phyloP scores from a whole-genome alignment of 1,140 invertebrate genomes.

The Solenopsis invicta region DNA sequence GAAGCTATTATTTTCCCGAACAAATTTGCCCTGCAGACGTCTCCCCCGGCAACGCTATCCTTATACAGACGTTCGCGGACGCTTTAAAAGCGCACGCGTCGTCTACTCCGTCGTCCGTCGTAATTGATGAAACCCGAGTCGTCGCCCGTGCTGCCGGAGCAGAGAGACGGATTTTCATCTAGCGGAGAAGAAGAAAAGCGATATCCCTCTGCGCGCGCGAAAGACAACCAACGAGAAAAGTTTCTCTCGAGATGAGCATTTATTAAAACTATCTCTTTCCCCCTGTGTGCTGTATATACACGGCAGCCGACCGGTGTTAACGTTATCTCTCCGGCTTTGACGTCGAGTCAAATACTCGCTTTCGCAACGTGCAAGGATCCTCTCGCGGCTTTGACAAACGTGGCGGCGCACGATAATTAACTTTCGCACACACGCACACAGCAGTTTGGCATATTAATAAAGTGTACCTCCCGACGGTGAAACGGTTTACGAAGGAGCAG shows the following conservation, averaged over 20 bases:
- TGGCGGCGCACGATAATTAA: constrained; percentile 23
- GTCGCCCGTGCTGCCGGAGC: constrained; percentile 1
- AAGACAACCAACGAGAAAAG: constrained; percentile 53
- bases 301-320: constrained; percentile 1
- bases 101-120: constrained; percentile 19
- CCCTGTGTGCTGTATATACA: neutral
- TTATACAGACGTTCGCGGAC: neutral
- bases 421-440: neutral
- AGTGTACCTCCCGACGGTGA: neutral
- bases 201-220: constrained; percentile 35
- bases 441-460: neutral
- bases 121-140: constrained; percentile 63
- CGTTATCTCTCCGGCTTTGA: constrained; percentile 16
- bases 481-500: no score
- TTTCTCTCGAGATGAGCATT: constrained; percentile 55
- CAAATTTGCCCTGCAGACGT: neutral
- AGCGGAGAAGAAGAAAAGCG: constrained; percentile 46
- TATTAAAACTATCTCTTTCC: constrained; percentile 45
- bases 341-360: constrained; percentile 20
- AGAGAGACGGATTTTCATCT: constrained; percentile 60
- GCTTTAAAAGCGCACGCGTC: constrained; percentile 35
- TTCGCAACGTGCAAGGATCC: neutral
- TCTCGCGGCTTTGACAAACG: constrained; percentile 11
- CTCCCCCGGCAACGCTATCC: neutral
- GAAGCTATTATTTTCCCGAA: constrained; percentile 4